Evolutionary conservation across 2,888 invertebrate species (phyloP).

Genomic region (Anarsia innoxiella): DNA sequence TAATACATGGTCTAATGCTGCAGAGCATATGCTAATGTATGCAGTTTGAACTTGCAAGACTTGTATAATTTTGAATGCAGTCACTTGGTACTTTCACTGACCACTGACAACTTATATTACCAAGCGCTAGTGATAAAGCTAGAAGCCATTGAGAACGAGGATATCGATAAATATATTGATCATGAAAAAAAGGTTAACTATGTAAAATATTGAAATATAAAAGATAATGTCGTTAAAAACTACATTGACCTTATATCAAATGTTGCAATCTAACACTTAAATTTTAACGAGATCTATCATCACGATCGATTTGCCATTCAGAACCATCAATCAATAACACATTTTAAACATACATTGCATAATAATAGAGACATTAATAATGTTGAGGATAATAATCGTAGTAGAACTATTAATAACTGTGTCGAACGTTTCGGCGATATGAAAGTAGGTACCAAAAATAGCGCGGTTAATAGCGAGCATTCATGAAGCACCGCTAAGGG

Average conservation of each 20-base stretch:
- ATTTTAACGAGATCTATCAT: too few species aligned
- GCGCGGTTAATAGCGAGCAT: slow-evolving; percentile 3
- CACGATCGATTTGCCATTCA: too few species aligned
- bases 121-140: too few species aligned
- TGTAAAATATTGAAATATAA: too few species aligned
- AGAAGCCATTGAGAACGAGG: too few species aligned
- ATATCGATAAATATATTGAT: too few species aligned
- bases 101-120: background rate
- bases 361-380: slow-evolving; percentile 5
- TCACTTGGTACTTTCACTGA: background rate
- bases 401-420: slow-evolving; percentile 1
- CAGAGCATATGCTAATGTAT: slow-evolving; percentile 9
- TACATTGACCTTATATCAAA: too few species aligned
- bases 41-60: background rate
- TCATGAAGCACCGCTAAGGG: slow-evolving; percentile 26
- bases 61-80: too few species aligned
- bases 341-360: slow-evolving; percentile 1
- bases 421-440: slow-evolving; percentile 5
- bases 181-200: too few species aligned
- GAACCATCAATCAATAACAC: background rate
- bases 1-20: background rate
- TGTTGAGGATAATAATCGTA: background rate
- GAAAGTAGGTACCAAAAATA: slow-evolving; percentile 2
- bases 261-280: too few species aligned
- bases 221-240: too few species aligned